A percentile compares a stretch with the other conserved stretches of the same genome.
These are phyloP conservation scores for Trachelus troglodyta DNA, from an alignment of 2,888 invertebrate genomes.

Conservation along the genomic window DNA sequence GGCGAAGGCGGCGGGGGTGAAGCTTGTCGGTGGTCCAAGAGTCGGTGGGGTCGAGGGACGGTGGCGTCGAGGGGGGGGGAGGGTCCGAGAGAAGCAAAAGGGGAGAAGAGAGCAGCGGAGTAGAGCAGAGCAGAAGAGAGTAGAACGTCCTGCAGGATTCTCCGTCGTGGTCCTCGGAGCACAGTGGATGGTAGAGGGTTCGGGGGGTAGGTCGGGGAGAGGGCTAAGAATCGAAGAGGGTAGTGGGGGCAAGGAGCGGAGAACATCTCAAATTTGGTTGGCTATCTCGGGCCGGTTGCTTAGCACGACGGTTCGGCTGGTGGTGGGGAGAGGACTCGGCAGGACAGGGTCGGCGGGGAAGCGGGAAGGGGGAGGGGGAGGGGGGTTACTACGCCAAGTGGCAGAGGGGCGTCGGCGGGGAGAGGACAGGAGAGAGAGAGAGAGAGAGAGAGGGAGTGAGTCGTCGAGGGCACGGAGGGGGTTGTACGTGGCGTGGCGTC, in stretches of 20 bases:
- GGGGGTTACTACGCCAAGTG: constrained; percentile 24
- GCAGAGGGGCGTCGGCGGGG: constrained; percentile 22
- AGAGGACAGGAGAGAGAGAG: constrained; percentile 17
- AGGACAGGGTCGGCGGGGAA: constrained; percentile 18
- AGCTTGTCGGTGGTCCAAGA: neutral
- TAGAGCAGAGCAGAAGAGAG: constrained; percentile 1
- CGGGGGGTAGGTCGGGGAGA: constrained; percentile 32
- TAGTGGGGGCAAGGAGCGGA: constrained; percentile 40
- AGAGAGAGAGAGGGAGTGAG: neutral
- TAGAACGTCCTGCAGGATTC: constrained; percentile 38
- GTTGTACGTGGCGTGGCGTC: constrained; percentile 23
- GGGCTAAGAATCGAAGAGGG: constrained; percentile 33
- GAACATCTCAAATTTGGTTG: constrained; percentile 64
- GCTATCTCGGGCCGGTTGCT: constrained; percentile 50
- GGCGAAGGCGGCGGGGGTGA: constrained; percentile 13
- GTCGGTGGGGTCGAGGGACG: neutral
- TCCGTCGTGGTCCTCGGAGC: constrained; percentile 20
- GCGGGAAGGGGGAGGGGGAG: constrained; percentile 10
- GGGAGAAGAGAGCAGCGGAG: neutral
- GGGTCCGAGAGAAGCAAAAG: neutral
- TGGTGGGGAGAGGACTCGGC: constrained; percentile 19
- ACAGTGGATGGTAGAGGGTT: constrained; percentile 24
- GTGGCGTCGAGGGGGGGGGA: neutral
- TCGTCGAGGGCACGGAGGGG: constrained; percentile 22
- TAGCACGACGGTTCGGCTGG: constrained; percentile 2